These are phyloP conservation scores for Ophion obscuratus DNA, from an alignment of 2,888 invertebrate genomes.

Conservation along the genomic window DNA sequence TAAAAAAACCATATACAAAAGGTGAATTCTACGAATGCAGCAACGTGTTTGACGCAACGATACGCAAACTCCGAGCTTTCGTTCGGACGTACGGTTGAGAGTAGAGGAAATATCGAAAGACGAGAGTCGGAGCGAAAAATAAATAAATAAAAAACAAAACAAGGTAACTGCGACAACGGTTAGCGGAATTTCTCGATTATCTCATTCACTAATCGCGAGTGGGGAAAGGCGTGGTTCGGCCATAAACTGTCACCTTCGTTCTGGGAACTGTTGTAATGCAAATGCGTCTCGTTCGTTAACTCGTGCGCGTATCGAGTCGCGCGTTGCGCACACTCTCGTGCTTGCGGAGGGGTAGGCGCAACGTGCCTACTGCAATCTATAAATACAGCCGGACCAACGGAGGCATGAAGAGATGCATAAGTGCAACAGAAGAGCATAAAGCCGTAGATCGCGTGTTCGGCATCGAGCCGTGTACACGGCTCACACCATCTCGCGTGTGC, in stretches of 20 bases:
- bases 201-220: slow-evolving; percentile 73
- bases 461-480: slow-evolving; percentile 52
- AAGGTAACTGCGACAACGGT: slow-evolving; percentile 51
- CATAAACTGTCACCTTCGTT: slow-evolving; percentile 73
- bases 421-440: slow-evolving; percentile 52
- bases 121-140: not conserved
- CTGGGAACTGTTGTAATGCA: slow-evolving; percentile 71
- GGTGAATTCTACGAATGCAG: slow-evolving; percentile 2
- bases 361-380: slow-evolving; percentile 47
- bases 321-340: slow-evolving; percentile 59
- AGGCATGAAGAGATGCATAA: slow-evolving; percentile 40
- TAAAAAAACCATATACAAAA: not conserved
- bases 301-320: slow-evolving; percentile 65
- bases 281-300: slow-evolving; percentile 71
- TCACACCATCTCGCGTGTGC: slow-evolving; percentile 62
- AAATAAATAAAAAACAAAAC: not conserved
- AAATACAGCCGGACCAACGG: slow-evolving; percentile 42
- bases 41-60: not conserved
- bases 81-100: not conserved
- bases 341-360: slow-evolving; percentile 2
- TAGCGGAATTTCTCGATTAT: slow-evolving; percentile 74
- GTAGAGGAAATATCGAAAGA: slow-evolving; percentile 3
- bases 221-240: slow-evolving; percentile 70
- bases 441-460: slow-evolving; percentile 63
- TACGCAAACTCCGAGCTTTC: not conserved